phyloP scores from a whole-genome alignment of 1,140 invertebrate species.

The Tetragonula clypearis region DNA sequence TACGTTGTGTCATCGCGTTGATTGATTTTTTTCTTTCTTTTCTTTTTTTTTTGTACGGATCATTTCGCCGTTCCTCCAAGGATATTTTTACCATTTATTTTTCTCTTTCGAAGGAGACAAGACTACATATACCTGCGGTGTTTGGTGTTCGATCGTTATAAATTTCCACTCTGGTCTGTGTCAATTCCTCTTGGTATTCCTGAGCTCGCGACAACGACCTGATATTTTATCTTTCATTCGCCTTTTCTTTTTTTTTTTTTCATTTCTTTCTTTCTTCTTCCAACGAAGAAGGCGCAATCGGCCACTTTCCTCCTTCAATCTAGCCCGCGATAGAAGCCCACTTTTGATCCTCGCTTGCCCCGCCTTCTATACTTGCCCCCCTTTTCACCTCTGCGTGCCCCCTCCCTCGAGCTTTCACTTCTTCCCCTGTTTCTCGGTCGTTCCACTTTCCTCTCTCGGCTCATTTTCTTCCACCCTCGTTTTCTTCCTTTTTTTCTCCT shows the following conservation, averaged over 20 bases:
- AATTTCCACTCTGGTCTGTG: no score
- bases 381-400: background rate
- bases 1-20: background rate
- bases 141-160: no score
- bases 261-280: slow-evolving; percentile 25
- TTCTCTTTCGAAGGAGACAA: no score
- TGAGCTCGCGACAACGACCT: no score
- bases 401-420: background rate
- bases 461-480: background rate
- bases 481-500: background rate
- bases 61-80: no score
- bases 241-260: background rate
- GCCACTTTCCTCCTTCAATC: slow-evolving; percentile 11
- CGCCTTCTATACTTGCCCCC: slow-evolving; percentile 1
- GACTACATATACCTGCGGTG: no score
- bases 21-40: background rate
- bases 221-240: no score
- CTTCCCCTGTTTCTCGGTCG: background rate
- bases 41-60: no score
- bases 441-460: slow-evolving; percentile 27
- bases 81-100: no score
- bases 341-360: slow-evolving; percentile 23
- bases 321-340: slow-evolving; percentile 12
- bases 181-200: no score
- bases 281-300: slow-evolving; percentile 30